Base-by-base conservation (phyloP, 2,113 vertebrate genomes). In the Otolemur garnettii region DNA sequence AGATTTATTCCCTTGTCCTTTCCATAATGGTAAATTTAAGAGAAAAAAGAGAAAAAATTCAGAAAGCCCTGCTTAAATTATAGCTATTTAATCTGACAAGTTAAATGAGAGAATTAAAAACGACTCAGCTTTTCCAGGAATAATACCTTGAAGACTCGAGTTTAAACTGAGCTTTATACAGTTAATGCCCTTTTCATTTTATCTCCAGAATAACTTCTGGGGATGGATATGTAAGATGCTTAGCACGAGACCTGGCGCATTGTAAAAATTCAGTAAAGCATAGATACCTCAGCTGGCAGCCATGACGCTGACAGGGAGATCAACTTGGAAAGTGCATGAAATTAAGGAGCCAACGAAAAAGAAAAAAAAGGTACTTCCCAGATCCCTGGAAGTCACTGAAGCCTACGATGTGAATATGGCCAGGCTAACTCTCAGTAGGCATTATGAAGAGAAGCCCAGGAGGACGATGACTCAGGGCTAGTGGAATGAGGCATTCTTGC, bases 101-200 rank as follows among this genome's bases (percentile, higher is more conserved):
- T 94, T 85, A 97, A 97, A 97, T 85, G 68, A 95, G 35, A 91
- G 28, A 93, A 88, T 95, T 97, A 86, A 92, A 91, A 96, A 90
- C 92, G 81, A 93, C 38, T 82, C 33, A 45, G 77, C 55, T 55
- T 93, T 97, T 92, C 94, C 84, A 96, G 90, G 84, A 97, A 96
- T 90, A 78, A 90, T 92, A 87, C 35, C 64, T 64, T 93, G 60
- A 93, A 90, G 87, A 45, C 26, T 26, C 92, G 45, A 90, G 94
- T 94, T 97, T 92, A 81, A 78, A 94, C 87, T 84, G 18, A 95
- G 66, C 60, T 87, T 98, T 87, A 74, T 84, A 75, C 17, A 89
- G 62, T 87, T 78, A 92, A 78, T 74, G 14, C 17, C 57, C 26
- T 89, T 92, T 96, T 93, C 35, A 78, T 91, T 94, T 93, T 88